Evolutionary conservation across 2,113 vertebrate species (phyloP).

Genomic region (Fregata magnificens): DNA sequence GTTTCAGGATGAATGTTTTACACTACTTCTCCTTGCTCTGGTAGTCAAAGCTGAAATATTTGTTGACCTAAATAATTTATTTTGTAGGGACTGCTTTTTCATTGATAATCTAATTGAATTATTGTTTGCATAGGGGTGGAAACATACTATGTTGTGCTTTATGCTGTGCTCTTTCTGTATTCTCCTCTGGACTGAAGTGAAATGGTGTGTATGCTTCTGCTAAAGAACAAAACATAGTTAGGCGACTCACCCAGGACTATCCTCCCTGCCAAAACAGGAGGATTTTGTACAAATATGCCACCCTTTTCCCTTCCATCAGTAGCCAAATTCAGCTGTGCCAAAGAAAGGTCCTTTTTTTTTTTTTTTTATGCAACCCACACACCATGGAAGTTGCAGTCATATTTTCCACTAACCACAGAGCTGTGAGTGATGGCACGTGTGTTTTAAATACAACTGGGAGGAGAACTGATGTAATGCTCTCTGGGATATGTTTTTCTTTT

Average conservation of each 20-base stretch:
- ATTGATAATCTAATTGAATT: background rate
- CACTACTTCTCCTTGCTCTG: background rate
- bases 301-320: background rate
- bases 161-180: background rate
- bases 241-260: background rate
- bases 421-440: conserved; percentile 65
- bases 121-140: background rate
- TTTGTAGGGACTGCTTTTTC: background rate
- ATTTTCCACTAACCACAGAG: conserved; percentile 72
- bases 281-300: conserved; percentile 33
- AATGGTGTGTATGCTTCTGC: background rate
- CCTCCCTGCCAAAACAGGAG: background rate
- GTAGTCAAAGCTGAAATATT: background rate
- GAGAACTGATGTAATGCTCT: conserved; percentile 66
- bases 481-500: background rate
- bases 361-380: conserved; percentile 27
- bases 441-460: conserved; percentile 65
- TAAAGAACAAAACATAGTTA: background rate
- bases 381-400: conserved; percentile 57
- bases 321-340: conserved; percentile 27
- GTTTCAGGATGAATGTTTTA: background rate
- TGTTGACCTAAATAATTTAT: background rate
- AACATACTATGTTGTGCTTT: background rate
- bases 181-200: background rate
- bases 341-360: conserved; percentile 9